Base-by-base conservation (phyloP, 2,888 invertebrate genomes). In the Dynastes hyllus region DNA sequence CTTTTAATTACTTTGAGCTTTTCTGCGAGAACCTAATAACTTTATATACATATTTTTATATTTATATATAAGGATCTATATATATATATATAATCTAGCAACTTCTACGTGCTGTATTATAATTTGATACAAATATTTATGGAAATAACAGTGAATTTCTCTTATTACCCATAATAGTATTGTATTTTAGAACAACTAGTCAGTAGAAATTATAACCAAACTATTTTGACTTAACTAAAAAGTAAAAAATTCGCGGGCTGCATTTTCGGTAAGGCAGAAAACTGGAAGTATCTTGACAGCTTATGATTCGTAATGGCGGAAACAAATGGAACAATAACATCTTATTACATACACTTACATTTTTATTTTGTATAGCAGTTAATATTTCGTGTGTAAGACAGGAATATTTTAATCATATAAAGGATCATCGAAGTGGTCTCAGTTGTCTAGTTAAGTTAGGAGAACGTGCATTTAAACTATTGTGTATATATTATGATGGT, bases 281-380 rank as follows among this genome's bases (percentile, higher is more conserved):
- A 9, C 51, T 51, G n/a, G 11, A 40, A 40, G 37, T 76, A 55
- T 67, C 73, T 80, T 80, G 80, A 80, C 80, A 80, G 76, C 77
- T 80, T 77, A 80, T 65, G 61, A 61, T 67, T 71, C 65, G 87
- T 88, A 89, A 89, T 89, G 88, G 89, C 89, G 88, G 87, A 88
- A 85, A 85, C 83, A 86, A 87, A 84, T 87, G 85, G 87, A 87
- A 89, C 89, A 89, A 89, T 88, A 89, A 89, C 88, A 89, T 88
- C 82, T 83, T 86, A 84, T 85, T 85, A 84, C 83, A 84, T 84
- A 84, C 83, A 86, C 85, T 85, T 86, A 82, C 83, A 80, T 83
- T 80, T 82, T 83, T 83, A 85, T 85, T 85, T 85, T 84, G 84
- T 85, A 84, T 85, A 85, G 84, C 82, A 85, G 82, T 82, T 81